Percentiles rank a stretch among this genome's conserved stretches.
phyloP scores from a whole-genome alignment of 2,888 invertebrate species.

The Melitaea athalia region DNA sequence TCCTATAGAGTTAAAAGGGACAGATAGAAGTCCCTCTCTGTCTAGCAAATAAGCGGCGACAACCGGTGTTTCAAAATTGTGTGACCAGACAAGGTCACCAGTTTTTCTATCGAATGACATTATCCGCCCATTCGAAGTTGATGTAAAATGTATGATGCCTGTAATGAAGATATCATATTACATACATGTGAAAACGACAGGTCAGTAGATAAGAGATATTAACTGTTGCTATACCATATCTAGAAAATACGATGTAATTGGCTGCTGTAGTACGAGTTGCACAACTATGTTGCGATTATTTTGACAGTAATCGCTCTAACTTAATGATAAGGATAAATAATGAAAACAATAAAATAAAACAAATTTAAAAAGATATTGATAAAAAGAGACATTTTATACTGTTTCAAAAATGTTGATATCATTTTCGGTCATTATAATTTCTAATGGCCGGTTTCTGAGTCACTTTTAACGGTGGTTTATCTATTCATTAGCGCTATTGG shows the following conservation, averaged over 20 bases:
- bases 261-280: not conserved
- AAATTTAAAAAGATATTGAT: not conserved
- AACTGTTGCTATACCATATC: not conserved
- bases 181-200: not conserved
- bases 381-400: not conserved
- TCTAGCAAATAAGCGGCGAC: constrained; percentile 93
- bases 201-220: constrained; percentile 6
- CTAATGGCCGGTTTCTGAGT: no score
- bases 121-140: constrained; percentile 93
- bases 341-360: not conserved
- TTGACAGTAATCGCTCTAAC: not conserved
- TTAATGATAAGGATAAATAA: not conserved
- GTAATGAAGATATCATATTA: constrained; percentile 15
- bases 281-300: constrained; percentile 5
- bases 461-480: no score
- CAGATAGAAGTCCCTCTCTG: constrained; percentile 88
- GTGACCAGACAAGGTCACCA: constrained; percentile 94
- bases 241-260: constrained; percentile 2
- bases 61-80: constrained; percentile 93
- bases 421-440: no score
- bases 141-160: constrained; percentile 95
- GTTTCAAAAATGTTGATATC: no score
- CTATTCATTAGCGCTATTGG: no score
- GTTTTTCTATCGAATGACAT: constrained; percentile 91
- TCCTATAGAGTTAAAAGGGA: constrained; percentile 95